These are phyloP conservation scores for Protosalanx chinensis DNA, from an alignment of 2,797 vertebrate genomes.

Conservation along the genomic window DNA sequence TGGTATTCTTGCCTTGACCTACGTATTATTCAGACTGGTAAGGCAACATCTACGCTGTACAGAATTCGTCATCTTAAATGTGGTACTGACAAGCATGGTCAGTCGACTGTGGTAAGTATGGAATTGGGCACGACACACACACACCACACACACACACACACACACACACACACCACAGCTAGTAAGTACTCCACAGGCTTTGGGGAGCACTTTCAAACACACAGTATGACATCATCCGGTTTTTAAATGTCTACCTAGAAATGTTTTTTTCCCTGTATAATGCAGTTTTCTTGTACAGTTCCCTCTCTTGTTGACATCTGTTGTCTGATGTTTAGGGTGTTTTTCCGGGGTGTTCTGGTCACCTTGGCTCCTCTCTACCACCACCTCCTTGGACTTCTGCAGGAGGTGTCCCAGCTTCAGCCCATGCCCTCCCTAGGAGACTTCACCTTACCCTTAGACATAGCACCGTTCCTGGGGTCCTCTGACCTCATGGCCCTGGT, in stretches of 20 bases:
- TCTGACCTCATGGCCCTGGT: conserved; percentile 25
- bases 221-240: not conserved
- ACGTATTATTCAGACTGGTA: conserved; percentile 52
- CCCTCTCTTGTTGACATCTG: too few species aligned
- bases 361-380: conserved; percentile 61
- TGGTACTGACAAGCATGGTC: conserved; percentile 71
- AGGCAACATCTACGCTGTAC: conserved; percentile 62
- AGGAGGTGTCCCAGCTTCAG: conserved; percentile 44
- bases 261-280: too few species aligned
- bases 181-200: not conserved
- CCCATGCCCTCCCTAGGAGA: conserved; percentile 69
- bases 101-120: conserved; percentile 75
- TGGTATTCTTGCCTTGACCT: conserved; percentile 27
- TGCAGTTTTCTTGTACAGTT: too few species aligned
- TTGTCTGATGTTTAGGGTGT: conserved; percentile 57
- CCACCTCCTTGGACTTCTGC: conserved; percentile 50
- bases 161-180: too few species aligned
- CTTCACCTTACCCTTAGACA: conserved; percentile 60
- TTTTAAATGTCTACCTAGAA: not conserved
- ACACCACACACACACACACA: too few species aligned
- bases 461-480: conserved; percentile 57
- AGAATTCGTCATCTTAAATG: conserved; percentile 70
- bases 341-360: conserved; percentile 65
- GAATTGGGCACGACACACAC: not conserved
- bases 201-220: not conserved